phyloP scores from a whole-genome alignment of 1,140 invertebrate genomes.

The Cherax quadricarinatus region DNA sequence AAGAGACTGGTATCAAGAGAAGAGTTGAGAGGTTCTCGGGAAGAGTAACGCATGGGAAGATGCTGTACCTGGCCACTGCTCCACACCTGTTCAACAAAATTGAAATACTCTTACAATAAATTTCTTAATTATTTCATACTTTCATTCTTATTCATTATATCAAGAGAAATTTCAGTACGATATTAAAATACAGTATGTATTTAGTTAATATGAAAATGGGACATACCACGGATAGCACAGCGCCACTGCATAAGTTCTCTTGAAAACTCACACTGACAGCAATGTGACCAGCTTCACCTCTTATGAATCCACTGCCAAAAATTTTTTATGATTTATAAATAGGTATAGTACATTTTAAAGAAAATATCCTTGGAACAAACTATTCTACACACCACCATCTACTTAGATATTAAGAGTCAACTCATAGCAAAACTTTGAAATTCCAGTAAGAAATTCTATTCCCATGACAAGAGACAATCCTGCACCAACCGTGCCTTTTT shows the following conservation, averaged over 20 bases:
- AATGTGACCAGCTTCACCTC: slow-evolving; percentile 45
- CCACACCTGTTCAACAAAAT: slow-evolving; percentile 42
- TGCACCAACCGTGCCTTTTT: no score
- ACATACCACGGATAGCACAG: slow-evolving; percentile 53
- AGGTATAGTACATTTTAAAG: no score
- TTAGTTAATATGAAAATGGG: not conserved
- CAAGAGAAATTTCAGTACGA: not conserved
- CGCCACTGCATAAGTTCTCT: slow-evolving; percentile 37
- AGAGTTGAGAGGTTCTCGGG: not conserved
- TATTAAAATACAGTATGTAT: no score
- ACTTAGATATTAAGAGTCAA: no score
- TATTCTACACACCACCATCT: no score
- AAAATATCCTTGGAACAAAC: no score
- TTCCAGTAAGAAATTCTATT: no score
- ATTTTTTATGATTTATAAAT: slow-evolving; percentile 76
- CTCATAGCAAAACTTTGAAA: no score
- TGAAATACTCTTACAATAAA: not conserved
- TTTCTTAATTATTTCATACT: not conserved
- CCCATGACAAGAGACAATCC: no score
- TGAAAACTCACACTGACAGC: slow-evolving; percentile 54
- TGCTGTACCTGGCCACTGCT: slow-evolving; percentile 57
- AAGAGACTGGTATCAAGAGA: not conserved
- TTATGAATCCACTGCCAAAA: slow-evolving; percentile 46
- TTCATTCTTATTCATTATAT: not conserved
- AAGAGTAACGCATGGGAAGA: slow-evolving; percentile 56